Evolutionary conservation across 2,888 invertebrate genomes (phyloP).

Genomic region (Camponotus fellah): DNA sequence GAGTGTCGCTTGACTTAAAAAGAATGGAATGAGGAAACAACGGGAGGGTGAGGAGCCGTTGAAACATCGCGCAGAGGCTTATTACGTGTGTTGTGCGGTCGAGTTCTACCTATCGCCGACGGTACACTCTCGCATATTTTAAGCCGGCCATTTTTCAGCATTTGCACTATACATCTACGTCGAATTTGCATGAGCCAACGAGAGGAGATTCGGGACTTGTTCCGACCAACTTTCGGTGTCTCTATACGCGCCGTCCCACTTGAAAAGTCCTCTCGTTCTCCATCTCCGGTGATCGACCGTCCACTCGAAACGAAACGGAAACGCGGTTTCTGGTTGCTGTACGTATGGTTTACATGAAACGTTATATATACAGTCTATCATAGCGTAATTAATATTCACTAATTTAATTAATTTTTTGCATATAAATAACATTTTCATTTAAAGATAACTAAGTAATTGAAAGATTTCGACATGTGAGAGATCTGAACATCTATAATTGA

Average conservation of each 20-base stretch:
- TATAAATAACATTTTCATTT: neutral
- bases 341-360: neutral
- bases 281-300: constrained; percentile 55
- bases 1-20: constrained; percentile 5
- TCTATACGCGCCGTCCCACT: constrained; percentile 46
- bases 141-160: constrained; percentile 86
- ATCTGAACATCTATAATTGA: neutral
- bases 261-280: constrained; percentile 27
- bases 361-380: neutral
- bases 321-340: neutral
- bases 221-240: constrained; percentile 76
- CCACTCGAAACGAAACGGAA: constrained; percentile 44
- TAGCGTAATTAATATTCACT: neutral
- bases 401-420: neutral
- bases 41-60: constrained; percentile 46
- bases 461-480: neutral
- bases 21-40: neutral
- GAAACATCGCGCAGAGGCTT: constrained; percentile 72
- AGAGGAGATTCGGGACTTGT: constrained; percentile 77
- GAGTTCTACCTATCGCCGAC: constrained; percentile 83
- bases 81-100: constrained; percentile 72
- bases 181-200: constrained; percentile 84
- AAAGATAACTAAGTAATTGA: neutral
- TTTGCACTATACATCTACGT: constrained; percentile 83
- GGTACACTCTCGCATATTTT: constrained; percentile 85